Conservation (phyloP, 2,888 invertebrate genomes). For the Toxonevra muliebris region DNA sequence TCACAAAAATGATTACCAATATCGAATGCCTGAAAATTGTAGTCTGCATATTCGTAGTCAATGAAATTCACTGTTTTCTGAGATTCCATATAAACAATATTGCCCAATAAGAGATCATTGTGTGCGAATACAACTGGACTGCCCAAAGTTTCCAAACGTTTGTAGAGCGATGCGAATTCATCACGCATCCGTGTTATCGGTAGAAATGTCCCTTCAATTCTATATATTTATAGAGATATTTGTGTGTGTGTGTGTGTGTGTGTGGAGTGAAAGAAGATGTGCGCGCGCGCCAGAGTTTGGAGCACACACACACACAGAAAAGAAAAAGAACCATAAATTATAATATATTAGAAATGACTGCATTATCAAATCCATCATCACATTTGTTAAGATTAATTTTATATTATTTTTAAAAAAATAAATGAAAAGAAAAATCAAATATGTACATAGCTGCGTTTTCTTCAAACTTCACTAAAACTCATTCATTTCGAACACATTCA, state of each 20-base stretch:
- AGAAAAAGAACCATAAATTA: constrained; percentile 15
- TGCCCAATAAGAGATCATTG: constrained; percentile 95
- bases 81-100: constrained; percentile 83
- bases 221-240: constrained; percentile 50
- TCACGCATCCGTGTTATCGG: constrained; percentile 74
- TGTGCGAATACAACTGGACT: constrained; percentile 93
- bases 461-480: no score
- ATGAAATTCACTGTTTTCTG: constrained; percentile 84
- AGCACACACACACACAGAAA: constrained; percentile 3
- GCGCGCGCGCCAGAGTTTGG: constrained; percentile 14
- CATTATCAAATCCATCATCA: no score
- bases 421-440: no score
- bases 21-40: constrained; percentile 95
- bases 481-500: no score
- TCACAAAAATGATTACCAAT: constrained; percentile 98
- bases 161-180: constrained; percentile 75
- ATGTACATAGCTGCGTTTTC: no score
- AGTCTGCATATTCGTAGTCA: constrained; percentile 95
- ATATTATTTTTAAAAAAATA: no score
- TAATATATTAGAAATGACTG: no score
- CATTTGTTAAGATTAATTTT: no score
- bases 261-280: constrained; percentile 12
- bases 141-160: constrained; percentile 70
- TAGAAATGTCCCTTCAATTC: constrained; percentile 75
- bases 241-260: constrained; percentile 15